Conservation (phyloP, 2,113 vertebrate genomes). For the Lucifuga dentata region DNA sequence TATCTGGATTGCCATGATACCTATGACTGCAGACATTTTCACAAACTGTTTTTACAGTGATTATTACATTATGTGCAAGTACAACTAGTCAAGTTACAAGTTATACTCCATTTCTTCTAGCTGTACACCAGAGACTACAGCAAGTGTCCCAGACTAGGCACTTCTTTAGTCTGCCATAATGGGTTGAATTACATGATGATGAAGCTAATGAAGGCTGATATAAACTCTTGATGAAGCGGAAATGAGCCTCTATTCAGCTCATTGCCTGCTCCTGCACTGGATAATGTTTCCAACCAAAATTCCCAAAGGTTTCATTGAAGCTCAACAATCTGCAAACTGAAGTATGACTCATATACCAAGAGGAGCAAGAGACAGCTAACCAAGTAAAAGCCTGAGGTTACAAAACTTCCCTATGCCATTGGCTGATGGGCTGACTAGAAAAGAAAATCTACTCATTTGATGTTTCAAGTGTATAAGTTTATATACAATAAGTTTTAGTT, state of each 20-base stretch:
- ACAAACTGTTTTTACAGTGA: slow-evolving; percentile 7
- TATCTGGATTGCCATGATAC: too few relatives aligned
- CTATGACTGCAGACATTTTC: too few relatives aligned
- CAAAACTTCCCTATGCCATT: slow-evolving; percentile 4
- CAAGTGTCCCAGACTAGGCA: background rate
- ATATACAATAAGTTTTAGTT: slow-evolving; percentile 15
- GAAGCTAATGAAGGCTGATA: slow-evolving; percentile 31
- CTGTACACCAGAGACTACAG: background rate
- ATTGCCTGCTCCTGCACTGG: slow-evolving; percentile 6
- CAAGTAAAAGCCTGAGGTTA: background rate
- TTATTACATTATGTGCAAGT: slow-evolving; percentile 17
- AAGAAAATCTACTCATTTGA: too few relatives aligned
- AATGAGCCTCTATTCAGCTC: background rate
- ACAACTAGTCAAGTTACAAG: slow-evolving; percentile 13
- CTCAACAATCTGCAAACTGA: slow-evolving; percentile 37
- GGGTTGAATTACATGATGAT: slow-evolving; percentile 25
- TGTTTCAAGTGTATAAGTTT: too few relatives aligned
- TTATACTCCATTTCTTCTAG: background rate
- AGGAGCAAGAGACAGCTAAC: background rate
- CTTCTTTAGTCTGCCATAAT: slow-evolving; percentile 1
- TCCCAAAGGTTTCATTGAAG: slow-evolving; percentile 41
- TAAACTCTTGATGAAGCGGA: slow-evolving; percentile 24
- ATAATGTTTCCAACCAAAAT: slow-evolving; percentile 37
- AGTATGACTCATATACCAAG: slow-evolving; percentile 16
- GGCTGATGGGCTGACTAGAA: too few relatives aligned